Percentiles rank a stretch among this genome's conserved stretches.
Evolutionary conservation across 2,888 invertebrate genomes (phyloP).

Genomic region (Lasioglossum pauxillum): DNA sequence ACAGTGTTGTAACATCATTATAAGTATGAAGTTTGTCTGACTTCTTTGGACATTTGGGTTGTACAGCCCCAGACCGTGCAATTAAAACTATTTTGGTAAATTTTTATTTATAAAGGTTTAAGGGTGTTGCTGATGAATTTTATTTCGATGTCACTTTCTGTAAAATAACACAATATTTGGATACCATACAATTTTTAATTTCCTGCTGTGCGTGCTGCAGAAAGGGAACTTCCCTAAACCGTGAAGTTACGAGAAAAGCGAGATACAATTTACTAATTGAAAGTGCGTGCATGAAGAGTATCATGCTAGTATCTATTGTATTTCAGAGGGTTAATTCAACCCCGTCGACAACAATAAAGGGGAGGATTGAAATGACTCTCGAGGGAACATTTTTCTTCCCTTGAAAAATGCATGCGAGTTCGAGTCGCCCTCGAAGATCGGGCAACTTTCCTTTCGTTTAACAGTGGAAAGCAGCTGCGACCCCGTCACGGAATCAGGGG

Average conservation of each 20-base stretch:
- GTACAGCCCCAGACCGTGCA: too few species aligned
- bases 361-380: neutral
- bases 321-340: neutral
- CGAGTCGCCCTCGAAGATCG: neutral
- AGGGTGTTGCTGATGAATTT: neutral
- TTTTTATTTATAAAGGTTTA: neutral
- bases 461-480: conserved; percentile 9
- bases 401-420: neutral
- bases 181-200: neutral
- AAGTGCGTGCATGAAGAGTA: neutral
- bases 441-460: conserved; percentile 8
- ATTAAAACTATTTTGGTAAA: too few species aligned
- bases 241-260: neutral
- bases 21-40: too few species aligned
- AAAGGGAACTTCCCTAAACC: neutral
- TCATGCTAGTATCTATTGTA: neutral
- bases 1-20: too few species aligned
- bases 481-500: neutral
- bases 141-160: neutral
- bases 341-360: neutral
- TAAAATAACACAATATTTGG: neutral
- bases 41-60: too few species aligned
- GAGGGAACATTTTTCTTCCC: neutral
- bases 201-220: neutral
- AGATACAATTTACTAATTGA: neutral